phyloP scores from a whole-genome alignment of 2,797 vertebrate genomes.

The Onychomys arenicola region DNA sequence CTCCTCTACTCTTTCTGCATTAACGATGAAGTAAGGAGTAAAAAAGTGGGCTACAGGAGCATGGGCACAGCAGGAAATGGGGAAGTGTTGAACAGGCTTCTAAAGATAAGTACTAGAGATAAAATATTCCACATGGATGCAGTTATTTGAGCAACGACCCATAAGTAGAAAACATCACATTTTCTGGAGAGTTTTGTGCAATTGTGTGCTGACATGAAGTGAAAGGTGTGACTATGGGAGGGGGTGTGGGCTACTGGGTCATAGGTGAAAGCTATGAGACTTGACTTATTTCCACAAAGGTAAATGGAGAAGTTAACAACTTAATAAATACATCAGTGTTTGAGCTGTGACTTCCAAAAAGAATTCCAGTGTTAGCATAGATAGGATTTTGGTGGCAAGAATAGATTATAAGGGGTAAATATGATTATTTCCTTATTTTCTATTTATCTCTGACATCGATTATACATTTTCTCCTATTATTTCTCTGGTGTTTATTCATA shows the following conservation, averaged over 20 bases:
- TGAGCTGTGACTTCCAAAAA: neutral
- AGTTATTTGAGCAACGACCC: neutral
- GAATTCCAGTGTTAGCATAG: neutral
- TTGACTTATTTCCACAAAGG: neutral
- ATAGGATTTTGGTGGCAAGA: neutral
- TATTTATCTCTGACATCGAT: neutral
- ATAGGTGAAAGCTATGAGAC: neutral
- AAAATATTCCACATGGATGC: neutral
- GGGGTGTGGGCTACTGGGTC: accelerated
- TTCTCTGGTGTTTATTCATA: slow-evolving; percentile 11
- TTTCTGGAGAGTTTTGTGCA: neutral
- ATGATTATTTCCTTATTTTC: neutral
- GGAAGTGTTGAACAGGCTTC: neutral
- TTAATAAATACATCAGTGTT: neutral
- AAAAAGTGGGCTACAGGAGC: neutral
- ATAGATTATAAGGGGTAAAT: neutral
- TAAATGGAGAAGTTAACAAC: neutral
- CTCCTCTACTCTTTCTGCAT: neutral
- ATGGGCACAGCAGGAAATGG: neutral
- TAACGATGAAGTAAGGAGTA: neutral
- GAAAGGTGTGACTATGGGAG: neutral
- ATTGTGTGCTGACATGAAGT: neutral
- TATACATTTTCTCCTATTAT: neutral
- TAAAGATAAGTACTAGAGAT: neutral
- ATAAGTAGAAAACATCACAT: neutral